Evolutionary conservation across 2,797 vertebrate genomes (phyloP).

Genomic region (Oreochromis mossambicus): DNA sequence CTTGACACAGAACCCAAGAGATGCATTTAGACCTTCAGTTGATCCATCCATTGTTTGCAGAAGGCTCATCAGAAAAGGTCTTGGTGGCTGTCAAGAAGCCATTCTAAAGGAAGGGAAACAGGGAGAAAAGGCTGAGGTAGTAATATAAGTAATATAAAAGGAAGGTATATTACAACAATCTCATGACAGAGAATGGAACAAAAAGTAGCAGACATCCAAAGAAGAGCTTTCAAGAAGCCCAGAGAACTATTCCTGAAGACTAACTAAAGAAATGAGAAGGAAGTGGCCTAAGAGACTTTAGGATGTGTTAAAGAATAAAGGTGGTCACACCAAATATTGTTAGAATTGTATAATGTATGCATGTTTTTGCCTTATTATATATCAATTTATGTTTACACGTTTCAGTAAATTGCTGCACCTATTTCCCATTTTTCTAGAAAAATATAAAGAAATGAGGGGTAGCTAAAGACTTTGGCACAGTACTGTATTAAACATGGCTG

Average conservation of each 20-base stretch:
- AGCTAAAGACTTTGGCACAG: not conserved
- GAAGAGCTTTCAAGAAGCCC: not conserved
- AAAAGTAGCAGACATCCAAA: not conserved
- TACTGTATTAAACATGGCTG: not conserved
- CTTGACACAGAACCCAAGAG: not conserved
- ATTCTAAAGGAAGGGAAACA: not conserved
- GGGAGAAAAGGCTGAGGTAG: not conserved
- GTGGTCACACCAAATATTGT: not conserved
- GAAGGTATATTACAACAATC: not conserved
- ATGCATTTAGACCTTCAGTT: not conserved
- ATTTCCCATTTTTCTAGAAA: not conserved
- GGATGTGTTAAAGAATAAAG: not conserved
- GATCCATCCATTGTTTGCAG: not conserved
- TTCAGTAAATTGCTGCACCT: not conserved
- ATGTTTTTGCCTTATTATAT: not conserved
- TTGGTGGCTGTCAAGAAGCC: not conserved
- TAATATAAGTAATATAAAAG: not conserved
- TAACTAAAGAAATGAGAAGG: not conserved
- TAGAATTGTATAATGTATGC: not conserved
- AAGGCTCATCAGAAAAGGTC: not conserved
- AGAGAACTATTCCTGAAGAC: not conserved
- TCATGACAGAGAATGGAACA: not conserved
- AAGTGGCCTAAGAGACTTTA: not conserved
- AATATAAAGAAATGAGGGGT: not conserved
- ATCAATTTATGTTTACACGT: not conserved